phyloP scores from a whole-genome alignment of 2,888 invertebrate genomes.

The Syritta pipiens region DNA sequence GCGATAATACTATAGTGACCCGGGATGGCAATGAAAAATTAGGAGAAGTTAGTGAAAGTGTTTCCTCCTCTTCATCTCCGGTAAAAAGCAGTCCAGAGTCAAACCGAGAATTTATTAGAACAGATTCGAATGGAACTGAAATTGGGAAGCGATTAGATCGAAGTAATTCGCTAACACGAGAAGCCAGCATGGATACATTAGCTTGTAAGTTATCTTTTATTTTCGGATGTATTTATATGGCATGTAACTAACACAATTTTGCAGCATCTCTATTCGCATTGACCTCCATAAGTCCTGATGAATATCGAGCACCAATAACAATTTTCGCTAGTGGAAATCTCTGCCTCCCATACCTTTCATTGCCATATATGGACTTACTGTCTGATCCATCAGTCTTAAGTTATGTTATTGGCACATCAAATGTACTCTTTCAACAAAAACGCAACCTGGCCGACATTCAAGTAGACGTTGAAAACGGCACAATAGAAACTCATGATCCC shows the following conservation, averaged over 20 bases:
- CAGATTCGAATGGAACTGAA: constrained; percentile 73
- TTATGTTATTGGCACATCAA: constrained; percentile 97
- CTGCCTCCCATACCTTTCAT: constrained; percentile 96
- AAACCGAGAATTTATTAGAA: constrained; percentile 75
- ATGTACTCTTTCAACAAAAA: constrained; percentile 98
- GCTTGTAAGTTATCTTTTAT: constrained; percentile 78
- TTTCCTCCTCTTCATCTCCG: constrained; percentile 55
- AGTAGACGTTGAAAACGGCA: constrained; percentile 91
- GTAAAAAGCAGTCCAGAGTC: constrained; percentile 70
- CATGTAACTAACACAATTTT: neutral
- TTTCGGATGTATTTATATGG: constrained; percentile 45
- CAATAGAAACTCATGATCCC: constrained; percentile 89
- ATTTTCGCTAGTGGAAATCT: constrained; percentile 95
- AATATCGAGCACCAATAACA: constrained; percentile 92
- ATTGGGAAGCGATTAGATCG: constrained; percentile 73
- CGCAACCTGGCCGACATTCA: constrained; percentile 94
- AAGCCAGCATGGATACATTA: constrained; percentile 84
- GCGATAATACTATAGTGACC: constrained; percentile 52
- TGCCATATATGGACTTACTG: constrained; percentile 95
- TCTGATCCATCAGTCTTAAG: constrained; percentile 92
- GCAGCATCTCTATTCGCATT: constrained; percentile 75
- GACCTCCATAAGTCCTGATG: constrained; percentile 76
- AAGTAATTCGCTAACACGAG: constrained; percentile 82
- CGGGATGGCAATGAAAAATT: constrained; percentile 52
- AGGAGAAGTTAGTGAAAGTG: constrained; percentile 44